Base-by-base conservation (phyloP, 2,888 invertebrate genomes). In the Prenolepis imparis region DNA sequence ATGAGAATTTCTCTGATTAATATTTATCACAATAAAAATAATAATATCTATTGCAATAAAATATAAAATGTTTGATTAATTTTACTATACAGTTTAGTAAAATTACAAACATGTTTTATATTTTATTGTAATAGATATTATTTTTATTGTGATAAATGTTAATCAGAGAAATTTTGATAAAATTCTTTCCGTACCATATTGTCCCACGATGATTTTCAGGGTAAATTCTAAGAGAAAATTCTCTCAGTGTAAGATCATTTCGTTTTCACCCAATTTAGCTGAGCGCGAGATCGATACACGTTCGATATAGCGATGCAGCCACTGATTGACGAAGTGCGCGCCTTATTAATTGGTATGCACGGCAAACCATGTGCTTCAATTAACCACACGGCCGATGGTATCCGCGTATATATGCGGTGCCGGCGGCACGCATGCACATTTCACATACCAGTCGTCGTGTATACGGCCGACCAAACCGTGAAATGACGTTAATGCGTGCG, bases 311-410 rank as follows among this genome's bases (percentile, higher is more conserved):
- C 84, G 67, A 74, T 74, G 82, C 82, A 72, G 80, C 64, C 52
- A 68, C 24, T 74, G 86, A 83, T 86, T 81, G 78, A 36, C 66
- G 21, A 70, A 73, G 64, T 48, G 67, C 61, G 82, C 84, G 82
- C 82, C 84, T 87, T 84, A 86, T 86, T 87, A 86, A 90, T 86
- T 81, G 85, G 82, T 75, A 84, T 70, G 81, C 83, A 83, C 80
- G 64, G 59, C 74, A 67, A 82, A 77, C 67, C 85, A 80, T 82
- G 55, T 67, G 73, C 78, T 87, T 87, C 81, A 75, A 87, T 89
- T 88, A 52, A 85, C 66, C 67, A 86, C 77, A 52, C n/a, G 52
- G 36, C 28, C 73, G 67, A 52, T 67, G 75, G 59, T 55, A 83
- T 80, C 73, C 64, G 11, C 57, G 83, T 66, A 63, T 1, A 63